Evolutionary conservation across 2,113 vertebrate species (phyloP), one percentile per base, ranked within the genome.

Genomic region (Cathartes aura): DNA sequence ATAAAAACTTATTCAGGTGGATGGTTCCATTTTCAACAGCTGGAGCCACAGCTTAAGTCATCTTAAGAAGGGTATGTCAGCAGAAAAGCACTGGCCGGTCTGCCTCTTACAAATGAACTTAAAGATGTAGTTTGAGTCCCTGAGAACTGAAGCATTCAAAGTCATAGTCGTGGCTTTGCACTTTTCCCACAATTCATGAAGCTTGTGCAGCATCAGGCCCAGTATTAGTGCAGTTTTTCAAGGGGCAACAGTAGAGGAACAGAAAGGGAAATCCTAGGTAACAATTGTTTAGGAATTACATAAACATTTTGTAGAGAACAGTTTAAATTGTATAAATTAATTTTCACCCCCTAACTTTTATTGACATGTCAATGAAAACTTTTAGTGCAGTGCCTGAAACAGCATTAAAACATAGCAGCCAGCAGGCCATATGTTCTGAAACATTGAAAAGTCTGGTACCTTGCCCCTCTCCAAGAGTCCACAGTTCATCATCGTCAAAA

Each of bases 401-500:
- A 80, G 23, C 40, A 27, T 81, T 83, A 40, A 59, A 89, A 56
- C 23, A n/a, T 10, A 82, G 59, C 34, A 87, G 43, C 32, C 23
- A 81, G 34, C 29, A 64, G 26, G 13, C 19, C 4, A 4, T 53
- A 29, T 27, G 18, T 43, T 91, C 47, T 56, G 64, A 93, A 96
- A 82, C 32, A 34, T 50, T 17, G 47, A 82, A 45, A 82, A 43
- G 3, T 52, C 26, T 16, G 78, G 92, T 98, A 99, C 99, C 99
- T 99, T 99, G 99, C 23, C 99, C 99, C 32, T 99, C 99, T 93
- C 99, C 99, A 75, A 99, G 98, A 11, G 99, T 99, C 99, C 99
- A 99, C 85, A 99, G 98, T 85, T 99, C 99, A 93, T 99, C 99
- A 45, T 99, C 99, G 52, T 99, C 99, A 94, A 99, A 99, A 92